phyloP scores from a whole-genome alignment of 2,888 invertebrate species.

The Ophion slaviceki region DNA sequence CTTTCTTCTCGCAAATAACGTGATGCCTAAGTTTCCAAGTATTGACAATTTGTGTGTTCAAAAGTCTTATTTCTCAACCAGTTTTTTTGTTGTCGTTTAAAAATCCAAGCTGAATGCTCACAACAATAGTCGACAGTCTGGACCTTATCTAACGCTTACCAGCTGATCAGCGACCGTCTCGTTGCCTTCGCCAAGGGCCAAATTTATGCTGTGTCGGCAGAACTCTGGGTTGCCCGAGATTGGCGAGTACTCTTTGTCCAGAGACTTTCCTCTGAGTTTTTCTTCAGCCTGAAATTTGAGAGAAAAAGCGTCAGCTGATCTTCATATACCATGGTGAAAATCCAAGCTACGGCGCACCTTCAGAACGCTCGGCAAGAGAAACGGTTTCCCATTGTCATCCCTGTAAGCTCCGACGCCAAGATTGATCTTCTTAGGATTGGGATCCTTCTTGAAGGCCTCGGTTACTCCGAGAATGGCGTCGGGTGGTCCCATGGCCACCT shows the following conservation, averaged over 20 bases:
- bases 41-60: too few relatives aligned
- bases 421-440: slow-evolving; percentile 97
- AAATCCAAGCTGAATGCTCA: not conserved
- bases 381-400: slow-evolving; percentile 98
- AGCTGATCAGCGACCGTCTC: slow-evolving; percentile 88
- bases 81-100: too few relatives aligned
- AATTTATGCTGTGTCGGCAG: slow-evolving; percentile 91
- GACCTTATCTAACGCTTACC: slow-evolving; percentile 85
- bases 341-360: slow-evolving; percentile 84
- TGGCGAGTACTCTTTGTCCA: slow-evolving; percentile 98
- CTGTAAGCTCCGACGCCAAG: slow-evolving; percentile 98
- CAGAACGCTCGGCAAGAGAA: slow-evolving; percentile 94
- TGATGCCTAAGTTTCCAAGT: too few relatives aligned
- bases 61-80: too few relatives aligned
- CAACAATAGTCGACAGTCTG: not conserved
- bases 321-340: not conserved
- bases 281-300: slow-evolving; percentile 89
- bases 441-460: slow-evolving; percentile 97
- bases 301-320: not conserved
- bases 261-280: slow-evolving; percentile 86
- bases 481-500: slow-evolving; percentile 98
- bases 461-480: slow-evolving; percentile 99
- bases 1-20: slow-evolving; percentile 12
- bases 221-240: slow-evolving; percentile 95
- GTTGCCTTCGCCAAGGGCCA: slow-evolving; percentile 94